phyloP scores from a whole-genome alignment of 2,113 vertebrate genomes.

The Mustelus asterias region DNA sequence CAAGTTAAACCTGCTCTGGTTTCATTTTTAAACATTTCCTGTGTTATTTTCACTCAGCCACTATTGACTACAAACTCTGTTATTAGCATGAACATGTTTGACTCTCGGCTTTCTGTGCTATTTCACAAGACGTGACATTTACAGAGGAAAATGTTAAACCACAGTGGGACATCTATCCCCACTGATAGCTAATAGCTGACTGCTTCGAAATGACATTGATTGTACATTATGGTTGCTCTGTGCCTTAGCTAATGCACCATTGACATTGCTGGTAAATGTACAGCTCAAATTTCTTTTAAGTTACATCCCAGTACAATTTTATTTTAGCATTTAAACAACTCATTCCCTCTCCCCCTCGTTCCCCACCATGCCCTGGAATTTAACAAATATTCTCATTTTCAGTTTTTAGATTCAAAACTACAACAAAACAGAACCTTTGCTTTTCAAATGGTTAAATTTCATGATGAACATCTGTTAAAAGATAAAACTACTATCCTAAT shows the following conservation, averaged over 20 bases:
- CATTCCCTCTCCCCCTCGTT: neutral
- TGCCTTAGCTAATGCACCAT: neutral
- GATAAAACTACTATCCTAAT: neutral
- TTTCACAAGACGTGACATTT: conserved; percentile 4
- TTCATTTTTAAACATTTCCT: neutral
- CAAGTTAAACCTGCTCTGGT: neutral
- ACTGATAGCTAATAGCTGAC: neutral
- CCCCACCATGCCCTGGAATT: neutral
- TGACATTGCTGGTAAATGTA: neutral
- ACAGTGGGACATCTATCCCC: neutral
- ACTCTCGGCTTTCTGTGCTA: neutral
- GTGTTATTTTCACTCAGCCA: neutral
- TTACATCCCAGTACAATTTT: neutral
- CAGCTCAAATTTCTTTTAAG: neutral
- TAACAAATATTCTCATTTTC: neutral
- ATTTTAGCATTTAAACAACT: neutral
- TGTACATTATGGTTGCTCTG: neutral
- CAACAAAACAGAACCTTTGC: neutral
- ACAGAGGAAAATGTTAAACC: conserved; percentile 24
- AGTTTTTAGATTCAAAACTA: neutral
- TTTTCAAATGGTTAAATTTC: neutral
- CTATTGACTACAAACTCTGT: neutral
- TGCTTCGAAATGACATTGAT: neutral
- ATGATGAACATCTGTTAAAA: neutral
- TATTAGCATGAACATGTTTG: neutral